These are phyloP conservation scores for Myoxocephalus aenaeus DNA, from an alignment of 2,797 vertebrate species.

Conservation along the genomic window DNA sequence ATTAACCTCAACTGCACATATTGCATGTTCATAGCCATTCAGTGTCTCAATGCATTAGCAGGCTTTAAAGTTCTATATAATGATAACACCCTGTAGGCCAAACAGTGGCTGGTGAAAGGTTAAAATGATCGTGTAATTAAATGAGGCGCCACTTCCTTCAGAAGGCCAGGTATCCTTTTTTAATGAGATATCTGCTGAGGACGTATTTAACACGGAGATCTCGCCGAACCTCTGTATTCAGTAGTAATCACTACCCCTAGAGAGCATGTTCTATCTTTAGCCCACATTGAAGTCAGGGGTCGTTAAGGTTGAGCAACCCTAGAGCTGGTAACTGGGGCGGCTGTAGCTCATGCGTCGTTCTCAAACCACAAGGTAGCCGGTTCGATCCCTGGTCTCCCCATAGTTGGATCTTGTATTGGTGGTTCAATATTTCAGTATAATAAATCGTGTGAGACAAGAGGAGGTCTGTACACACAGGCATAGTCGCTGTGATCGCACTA, in stretches of 20 bases:
- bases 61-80: neutral
- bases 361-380: too few relatives aligned
- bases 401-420: neutral
- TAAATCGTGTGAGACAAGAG: neutral
- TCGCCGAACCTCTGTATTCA: neutral
- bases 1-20: neutral
- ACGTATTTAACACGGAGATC: constrained; percentile 19
- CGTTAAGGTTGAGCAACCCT: neutral
- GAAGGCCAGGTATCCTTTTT: neutral
- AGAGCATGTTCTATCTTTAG: neutral
- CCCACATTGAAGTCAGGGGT: neutral
- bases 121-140: constrained; percentile 16
- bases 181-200: constrained; percentile 29
- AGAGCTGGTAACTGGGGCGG: neutral
- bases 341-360: too few relatives aligned
- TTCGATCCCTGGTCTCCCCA: too few relatives aligned
- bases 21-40: neutral
- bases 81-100: neutral
- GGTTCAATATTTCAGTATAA: constrained; percentile 13
- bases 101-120: constrained; percentile 9
- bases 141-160: constrained; percentile 7
- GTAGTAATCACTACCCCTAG: neutral
- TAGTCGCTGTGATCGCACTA: neutral
- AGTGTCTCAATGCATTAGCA: neutral
- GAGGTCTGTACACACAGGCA: neutral